Evolutionary conservation across 2,113 vertebrate genomes (phyloP).

Genomic region (Collichthys lucidus): DNA sequence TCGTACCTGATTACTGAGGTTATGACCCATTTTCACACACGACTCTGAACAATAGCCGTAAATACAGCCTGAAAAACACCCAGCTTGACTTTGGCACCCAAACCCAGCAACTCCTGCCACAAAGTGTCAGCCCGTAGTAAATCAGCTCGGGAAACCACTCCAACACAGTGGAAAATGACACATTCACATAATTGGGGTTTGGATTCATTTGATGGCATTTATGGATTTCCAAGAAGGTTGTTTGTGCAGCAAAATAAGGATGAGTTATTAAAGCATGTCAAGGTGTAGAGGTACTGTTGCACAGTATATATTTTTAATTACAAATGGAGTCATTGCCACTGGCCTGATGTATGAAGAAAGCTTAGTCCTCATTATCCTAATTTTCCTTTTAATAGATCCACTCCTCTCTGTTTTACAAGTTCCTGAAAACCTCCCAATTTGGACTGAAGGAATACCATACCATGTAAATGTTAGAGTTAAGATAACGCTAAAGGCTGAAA

Average conservation of each 20-base stretch:
- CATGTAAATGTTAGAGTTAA: constrained; percentile 11
- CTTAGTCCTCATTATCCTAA: background rate
- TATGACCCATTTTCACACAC: constrained; percentile 29
- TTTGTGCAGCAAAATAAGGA: background rate
- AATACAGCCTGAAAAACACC: constrained; percentile 42
- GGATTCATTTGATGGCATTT: constrained; percentile 29
- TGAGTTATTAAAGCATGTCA: background rate
- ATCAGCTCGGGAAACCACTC: constrained; percentile 42
- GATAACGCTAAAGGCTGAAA: constrained; percentile 19
- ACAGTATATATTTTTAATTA: no score
- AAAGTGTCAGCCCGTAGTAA: constrained; percentile 30
- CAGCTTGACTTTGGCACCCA: constrained; percentile 40
- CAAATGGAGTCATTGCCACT: no score
- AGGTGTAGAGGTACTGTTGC: background rate
- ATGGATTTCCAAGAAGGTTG: constrained; percentile 24
- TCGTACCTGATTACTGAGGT: constrained; percentile 49
- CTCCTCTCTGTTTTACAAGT: background rate
- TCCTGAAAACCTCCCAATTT: constrained; percentile 9
- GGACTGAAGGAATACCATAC: constrained; percentile 22
- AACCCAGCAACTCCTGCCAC: constrained; percentile 17
- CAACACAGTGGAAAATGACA: constrained; percentile 20
- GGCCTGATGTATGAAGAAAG: no score
- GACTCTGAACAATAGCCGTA: constrained; percentile 40
- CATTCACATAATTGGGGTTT: constrained; percentile 16
- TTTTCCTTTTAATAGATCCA: background rate